phyloP scores from a whole-genome alignment of 1,140 invertebrate genomes.

The Trissolcus basalis region DNA sequence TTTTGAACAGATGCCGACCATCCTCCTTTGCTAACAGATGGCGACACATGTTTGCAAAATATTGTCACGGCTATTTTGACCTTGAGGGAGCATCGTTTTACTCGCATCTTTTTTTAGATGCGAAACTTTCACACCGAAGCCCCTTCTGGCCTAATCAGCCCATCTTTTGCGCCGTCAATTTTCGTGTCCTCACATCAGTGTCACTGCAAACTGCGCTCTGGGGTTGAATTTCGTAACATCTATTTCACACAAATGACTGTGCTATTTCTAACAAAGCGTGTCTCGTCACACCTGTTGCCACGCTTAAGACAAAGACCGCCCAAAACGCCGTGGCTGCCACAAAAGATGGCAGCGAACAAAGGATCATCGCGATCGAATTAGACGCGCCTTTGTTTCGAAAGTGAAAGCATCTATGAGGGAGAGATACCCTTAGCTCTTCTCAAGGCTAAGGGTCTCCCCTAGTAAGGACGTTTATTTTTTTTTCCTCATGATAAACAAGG shows the following conservation, averaged over 20 bases:
- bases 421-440: slow-evolving; percentile 59
- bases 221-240: slow-evolving; percentile 15
- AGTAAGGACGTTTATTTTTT: slow-evolving; percentile 44
- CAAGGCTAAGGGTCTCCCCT: slow-evolving; percentile 60
- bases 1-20: slow-evolving; percentile 18
- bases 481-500: slow-evolving; percentile 22
- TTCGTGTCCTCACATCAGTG: no score
- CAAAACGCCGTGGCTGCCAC: slow-evolving; percentile 16
- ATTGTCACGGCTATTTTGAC: slow-evolving; percentile 10
- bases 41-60: slow-evolving; percentile 12
- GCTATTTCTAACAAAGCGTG: slow-evolving; percentile 20
- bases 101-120: slow-evolving; percentile 1
- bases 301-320: slow-evolving; percentile 48
- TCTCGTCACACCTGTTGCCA: slow-evolving; percentile 58
- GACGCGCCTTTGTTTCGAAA: slow-evolving; percentile 68
- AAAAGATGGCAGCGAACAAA: slow-evolving; percentile 64
- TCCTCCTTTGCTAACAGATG: slow-evolving; percentile 23
- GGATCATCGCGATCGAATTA: slow-evolving; percentile 68
- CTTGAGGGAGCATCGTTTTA: slow-evolving; percentile 9
- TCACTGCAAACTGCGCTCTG: not conserved
- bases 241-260: slow-evolving; percentile 20
- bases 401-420: slow-evolving; percentile 39
- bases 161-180: no score
- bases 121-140: slow-evolving; percentile 3
- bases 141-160: no score